Evolutionary conservation across 2,888 invertebrate genomes (phyloP).

Genomic region (Leucophenga maculata): DNA sequence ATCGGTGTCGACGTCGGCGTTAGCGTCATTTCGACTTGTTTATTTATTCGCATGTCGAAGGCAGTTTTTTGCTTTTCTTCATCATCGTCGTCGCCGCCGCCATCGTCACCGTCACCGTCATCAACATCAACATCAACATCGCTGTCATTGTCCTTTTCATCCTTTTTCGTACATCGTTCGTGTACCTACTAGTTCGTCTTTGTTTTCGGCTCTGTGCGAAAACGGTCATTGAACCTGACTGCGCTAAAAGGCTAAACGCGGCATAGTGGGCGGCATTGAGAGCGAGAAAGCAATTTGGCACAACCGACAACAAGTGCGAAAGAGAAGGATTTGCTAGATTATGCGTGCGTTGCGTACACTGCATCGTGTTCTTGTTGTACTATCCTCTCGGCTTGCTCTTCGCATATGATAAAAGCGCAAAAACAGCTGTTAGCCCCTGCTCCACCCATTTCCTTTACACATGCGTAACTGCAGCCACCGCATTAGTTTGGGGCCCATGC

Average conservation of each 20-base stretch:
- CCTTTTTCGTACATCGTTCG: background rate
- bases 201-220: slow-evolving; percentile 14
- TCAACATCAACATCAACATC: background rate
- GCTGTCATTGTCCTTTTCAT: slow-evolving; percentile 21
- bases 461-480: no score
- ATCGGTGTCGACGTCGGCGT: slow-evolving; percentile 6
- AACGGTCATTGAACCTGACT: slow-evolving; percentile 20
- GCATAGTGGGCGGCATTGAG: slow-evolving; percentile 35
- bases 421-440: no score
- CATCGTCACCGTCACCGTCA: background rate
- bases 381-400: no score
- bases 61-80: slow-evolving; percentile 17
- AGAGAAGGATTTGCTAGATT: no score
- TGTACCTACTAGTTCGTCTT: background rate
- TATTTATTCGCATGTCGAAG: slow-evolving; percentile 22
- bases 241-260: no score
- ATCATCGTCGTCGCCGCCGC: background rate
- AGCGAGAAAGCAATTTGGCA: background rate
- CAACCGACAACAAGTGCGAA: no score
- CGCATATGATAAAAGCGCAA: no score
- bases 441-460: no score
- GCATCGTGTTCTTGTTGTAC: background rate
- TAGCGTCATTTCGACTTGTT: background rate
- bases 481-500: no score
- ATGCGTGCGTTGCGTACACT: background rate